Conservation (phyloP, 2,888 invertebrate species). For the Entomobrya multifasciata region DNA sequence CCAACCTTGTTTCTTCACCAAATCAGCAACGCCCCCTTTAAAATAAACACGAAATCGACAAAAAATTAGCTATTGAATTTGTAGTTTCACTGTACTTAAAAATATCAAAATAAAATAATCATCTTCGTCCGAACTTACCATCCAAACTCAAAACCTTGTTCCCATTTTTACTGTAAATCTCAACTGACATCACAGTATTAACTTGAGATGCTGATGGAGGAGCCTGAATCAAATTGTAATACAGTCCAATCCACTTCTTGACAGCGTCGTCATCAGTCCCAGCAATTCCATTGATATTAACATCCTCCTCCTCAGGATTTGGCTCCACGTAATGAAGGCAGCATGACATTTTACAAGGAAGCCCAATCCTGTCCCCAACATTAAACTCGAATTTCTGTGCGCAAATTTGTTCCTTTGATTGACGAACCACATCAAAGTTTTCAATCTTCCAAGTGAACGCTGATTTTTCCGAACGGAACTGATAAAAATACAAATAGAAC, state of each 20-base stretch:
- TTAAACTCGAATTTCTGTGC: slow-evolving; percentile 15
- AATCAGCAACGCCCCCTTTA: slow-evolving; percentile 5
- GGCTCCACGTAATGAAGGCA: background rate
- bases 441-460: slow-evolving; percentile 34
- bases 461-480: slow-evolving; percentile 4
- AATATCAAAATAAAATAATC: no score
- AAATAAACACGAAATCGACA: no score
- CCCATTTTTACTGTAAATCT: background rate
- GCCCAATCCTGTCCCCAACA: background rate
- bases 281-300: no score
- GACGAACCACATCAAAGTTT: slow-evolving; percentile 8
- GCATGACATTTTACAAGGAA: slow-evolving; percentile 4
- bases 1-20: background rate
- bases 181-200: background rate
- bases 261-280: background rate
- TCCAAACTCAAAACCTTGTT: background rate
- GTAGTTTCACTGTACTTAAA: no score
- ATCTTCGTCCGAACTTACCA: no score
- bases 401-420: background rate
- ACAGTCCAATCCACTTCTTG: background rate
- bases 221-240: background rate
- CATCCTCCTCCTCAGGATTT: no score
- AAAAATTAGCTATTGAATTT: no score
- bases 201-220: background rate
- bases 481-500: background rate